Evolutionary conservation across 2,113 vertebrate genomes (phyloP).

Genomic region (Progne subis): DNA sequence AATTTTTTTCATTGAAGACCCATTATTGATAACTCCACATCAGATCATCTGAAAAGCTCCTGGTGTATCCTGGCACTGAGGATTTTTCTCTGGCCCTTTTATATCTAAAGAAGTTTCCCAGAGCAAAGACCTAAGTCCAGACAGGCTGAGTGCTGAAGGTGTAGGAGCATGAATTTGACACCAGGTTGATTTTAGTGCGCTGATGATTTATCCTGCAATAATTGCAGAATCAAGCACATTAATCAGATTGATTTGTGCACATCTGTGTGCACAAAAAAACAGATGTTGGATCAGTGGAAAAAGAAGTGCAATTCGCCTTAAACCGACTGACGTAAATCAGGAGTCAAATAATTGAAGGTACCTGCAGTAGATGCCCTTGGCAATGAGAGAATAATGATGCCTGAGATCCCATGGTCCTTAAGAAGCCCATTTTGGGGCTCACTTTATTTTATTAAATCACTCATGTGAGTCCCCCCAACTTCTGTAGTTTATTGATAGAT

Average conservation of each 20-base stretch:
- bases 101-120: background rate
- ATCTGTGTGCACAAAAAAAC: constrained; percentile 21
- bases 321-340: background rate
- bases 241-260: constrained; percentile 58
- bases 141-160: background rate
- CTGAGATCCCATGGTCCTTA: background rate
- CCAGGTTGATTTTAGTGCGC: background rate
- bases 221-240: constrained; percentile 58
- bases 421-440: background rate
- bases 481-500: background rate
- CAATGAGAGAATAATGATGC: background rate
- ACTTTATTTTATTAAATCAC: background rate
- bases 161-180: background rate
- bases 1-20: background rate
- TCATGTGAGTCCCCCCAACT: background rate
- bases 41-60: background rate
- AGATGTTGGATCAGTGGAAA: constrained; percentile 36
- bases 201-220: constrained; percentile 44
- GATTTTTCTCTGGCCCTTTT: background rate
- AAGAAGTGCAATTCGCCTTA: background rate
- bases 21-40: background rate
- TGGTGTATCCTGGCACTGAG: accelerated
- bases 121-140: background rate
- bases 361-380: background rate
- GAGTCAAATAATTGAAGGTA: background rate